These are phyloP conservation scores for Xestia c-nigrum DNA, from an alignment of 2,888 invertebrate species.

Conservation along the genomic window DNA sequence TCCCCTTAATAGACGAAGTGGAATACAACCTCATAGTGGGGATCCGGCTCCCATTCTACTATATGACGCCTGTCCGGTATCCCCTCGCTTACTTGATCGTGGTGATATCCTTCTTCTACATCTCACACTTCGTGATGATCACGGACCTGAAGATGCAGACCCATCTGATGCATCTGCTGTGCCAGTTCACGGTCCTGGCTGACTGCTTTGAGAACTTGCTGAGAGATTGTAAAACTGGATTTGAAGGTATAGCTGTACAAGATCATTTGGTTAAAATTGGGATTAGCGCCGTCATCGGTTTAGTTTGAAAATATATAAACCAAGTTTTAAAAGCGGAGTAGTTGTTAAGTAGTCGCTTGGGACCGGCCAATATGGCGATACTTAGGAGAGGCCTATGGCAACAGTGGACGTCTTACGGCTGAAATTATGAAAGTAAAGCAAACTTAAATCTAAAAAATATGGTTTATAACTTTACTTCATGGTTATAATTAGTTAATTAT, in stretches of 20 bases:
- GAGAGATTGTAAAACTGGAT: slow-evolving; percentile 72
- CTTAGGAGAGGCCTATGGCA: too few species aligned
- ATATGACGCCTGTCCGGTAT: slow-evolving; percentile 72
- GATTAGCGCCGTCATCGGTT: background rate
- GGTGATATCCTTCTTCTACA: slow-evolving; percentile 74
- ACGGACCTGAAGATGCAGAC: slow-evolving; percentile 82
- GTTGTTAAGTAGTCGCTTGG: too few species aligned
- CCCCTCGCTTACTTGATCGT: slow-evolving; percentile 72
- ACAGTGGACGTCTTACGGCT: too few species aligned
- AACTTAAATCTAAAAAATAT: background rate
- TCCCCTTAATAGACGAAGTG: slow-evolving; percentile 80
- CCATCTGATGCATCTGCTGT: slow-evolving; percentile 81
- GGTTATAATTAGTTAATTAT: too few species aligned
- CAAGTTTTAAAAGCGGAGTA: too few species aligned
- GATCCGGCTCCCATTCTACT: slow-evolving; percentile 76
- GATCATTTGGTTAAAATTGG: background rate
- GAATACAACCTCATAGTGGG: slow-evolving; percentile 82
- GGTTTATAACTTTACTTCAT: background rate
- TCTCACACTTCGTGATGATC: slow-evolving; percentile 82
- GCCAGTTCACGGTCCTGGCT: slow-evolving; percentile 79
- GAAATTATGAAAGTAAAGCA: too few species aligned
- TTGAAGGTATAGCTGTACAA: slow-evolving; percentile 65
- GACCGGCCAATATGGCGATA: too few species aligned
- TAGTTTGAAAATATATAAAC: too few species aligned
- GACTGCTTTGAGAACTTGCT: slow-evolving; percentile 82